Evolutionary conservation across 2,113 vertebrate species (phyloP), one percentile per base, ranked within the genome.

Genomic region (Vanacampus margaritifer): DNA sequence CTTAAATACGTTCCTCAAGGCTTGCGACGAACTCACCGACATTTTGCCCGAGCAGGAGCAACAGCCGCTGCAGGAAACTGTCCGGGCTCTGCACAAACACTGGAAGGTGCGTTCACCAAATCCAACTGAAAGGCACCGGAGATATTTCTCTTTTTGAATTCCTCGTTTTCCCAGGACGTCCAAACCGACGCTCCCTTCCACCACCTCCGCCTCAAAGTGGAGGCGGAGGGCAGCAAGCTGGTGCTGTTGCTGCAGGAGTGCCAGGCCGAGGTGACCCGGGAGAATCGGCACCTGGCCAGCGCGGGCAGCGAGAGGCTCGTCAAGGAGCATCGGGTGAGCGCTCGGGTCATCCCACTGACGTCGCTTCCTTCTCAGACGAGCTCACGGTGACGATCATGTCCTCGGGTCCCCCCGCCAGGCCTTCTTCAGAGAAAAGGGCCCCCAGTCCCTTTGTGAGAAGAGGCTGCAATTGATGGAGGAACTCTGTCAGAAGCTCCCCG

Each of bases 41-140:
- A 98, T 99, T 72, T 91, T 99, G 16, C 97, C 97, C 0, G 96
- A 98, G 65, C 94, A 94, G 86, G 96, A 99, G 67, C 96, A 98
- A 50, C 94, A 94, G 64, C 91, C 78, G 10, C 90, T 99, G 5
- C 96, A 99, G 90, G 97, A 98, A 82, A 98, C 97, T 2, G 95
- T 99, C 48, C 86, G 96, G 51, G 95, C 94, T 67, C 93, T 99
- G 50, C 97, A 99, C 57, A 96, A 96, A 63, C 94, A 97, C 80
- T 99, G 97, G 97, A 99, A 99, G 95, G 97, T 98, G 67, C 79
- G 93, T 75, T 50, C 41, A 8, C 12, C 10, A 13, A 23, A 9
- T 11, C 21, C 10, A 24, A 28, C 26, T 5, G 14, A 26, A 6
- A 28, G 1, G 7, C 24, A 21, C 14, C 0, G 1, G 26, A n/a